Evolutionary conservation across 2,113 vertebrate genomes (phyloP).

Genomic region (Apus apus): DNA sequence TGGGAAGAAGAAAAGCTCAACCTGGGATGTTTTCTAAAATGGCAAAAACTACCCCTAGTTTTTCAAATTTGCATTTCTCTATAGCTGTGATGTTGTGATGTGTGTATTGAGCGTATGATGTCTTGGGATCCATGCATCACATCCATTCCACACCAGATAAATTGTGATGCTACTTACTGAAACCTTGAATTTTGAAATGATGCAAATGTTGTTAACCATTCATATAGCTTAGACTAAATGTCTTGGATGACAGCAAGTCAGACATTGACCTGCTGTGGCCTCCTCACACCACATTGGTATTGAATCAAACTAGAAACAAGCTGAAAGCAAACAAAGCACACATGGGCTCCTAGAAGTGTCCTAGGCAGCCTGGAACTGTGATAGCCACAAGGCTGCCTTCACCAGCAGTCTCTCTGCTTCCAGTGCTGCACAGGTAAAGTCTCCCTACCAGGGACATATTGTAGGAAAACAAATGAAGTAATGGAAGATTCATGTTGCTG

Average conservation of each 20-base stretch:
- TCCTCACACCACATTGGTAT: background rate
- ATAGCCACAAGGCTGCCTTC: background rate
- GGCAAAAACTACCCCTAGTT: background rate
- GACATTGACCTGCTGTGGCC: background rate
- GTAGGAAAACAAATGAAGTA: background rate
- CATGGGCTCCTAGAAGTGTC: background rate
- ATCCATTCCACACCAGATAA: background rate
- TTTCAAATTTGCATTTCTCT: background rate
- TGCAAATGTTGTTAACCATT: background rate
- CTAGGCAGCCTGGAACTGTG: background rate
- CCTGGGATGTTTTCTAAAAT: background rate
- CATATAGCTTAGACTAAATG: fast-evolving
- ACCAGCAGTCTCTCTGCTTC: background rate
- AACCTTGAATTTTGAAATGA: background rate
- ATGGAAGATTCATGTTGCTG: background rate
- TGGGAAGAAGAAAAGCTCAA: background rate
- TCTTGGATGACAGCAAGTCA: background rate
- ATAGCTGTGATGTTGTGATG: background rate
- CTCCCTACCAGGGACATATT: background rate
- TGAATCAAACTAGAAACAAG: background rate
- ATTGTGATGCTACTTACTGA: background rate
- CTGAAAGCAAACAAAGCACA: background rate
- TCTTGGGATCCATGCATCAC: background rate
- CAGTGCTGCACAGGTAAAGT: background rate
- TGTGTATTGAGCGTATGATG: background rate